phyloP scores from a whole-genome alignment of 2,888 invertebrate genomes.

The Tyria jacobaeae region DNA sequence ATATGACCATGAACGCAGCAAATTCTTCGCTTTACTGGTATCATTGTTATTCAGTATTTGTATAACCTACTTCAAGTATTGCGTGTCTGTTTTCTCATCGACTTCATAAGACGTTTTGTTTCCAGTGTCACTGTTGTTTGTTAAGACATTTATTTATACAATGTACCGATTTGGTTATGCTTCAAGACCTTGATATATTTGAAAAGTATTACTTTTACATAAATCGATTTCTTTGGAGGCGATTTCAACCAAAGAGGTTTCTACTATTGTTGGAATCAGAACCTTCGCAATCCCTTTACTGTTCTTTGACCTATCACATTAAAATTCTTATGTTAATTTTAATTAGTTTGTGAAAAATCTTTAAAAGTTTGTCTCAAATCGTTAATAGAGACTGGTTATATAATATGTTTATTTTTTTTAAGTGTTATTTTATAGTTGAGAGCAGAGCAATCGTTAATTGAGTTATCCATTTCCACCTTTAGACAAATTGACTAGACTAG shows the following conservation, averaged over 20 bases:
- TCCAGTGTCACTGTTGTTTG: slow-evolving; percentile 11
- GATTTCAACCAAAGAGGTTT: slow-evolving; percentile 1
- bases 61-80: slow-evolving; percentile 55
- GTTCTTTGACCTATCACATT: background rate
- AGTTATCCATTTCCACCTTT: no score
- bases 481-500: no score
- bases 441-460: no score
- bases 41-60: slow-evolving; percentile 48
- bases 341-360: no score
- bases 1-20: slow-evolving; percentile 52
- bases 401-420: no score
- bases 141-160: slow-evolving; percentile 14
- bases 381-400: no score
- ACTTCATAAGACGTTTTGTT: slow-evolving; percentile 22
- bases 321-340: no score
- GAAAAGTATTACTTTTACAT: background rate
- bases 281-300: slow-evolving; percentile 1
- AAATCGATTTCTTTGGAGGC: slow-evolving; percentile 2
- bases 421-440: no score
- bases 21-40: slow-evolving; percentile 48
- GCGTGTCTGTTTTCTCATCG: slow-evolving; percentile 48
- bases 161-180: background rate
- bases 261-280: slow-evolving; percentile 1
- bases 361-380: no score
- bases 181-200: slow-evolving; percentile 9